Percentiles rank a stretch among this genome's conserved stretches.
Evolutionary conservation across 92 coral and sea anemone genomes (phyloP).

Genomic region (Zoanthus gigantus): DNA sequence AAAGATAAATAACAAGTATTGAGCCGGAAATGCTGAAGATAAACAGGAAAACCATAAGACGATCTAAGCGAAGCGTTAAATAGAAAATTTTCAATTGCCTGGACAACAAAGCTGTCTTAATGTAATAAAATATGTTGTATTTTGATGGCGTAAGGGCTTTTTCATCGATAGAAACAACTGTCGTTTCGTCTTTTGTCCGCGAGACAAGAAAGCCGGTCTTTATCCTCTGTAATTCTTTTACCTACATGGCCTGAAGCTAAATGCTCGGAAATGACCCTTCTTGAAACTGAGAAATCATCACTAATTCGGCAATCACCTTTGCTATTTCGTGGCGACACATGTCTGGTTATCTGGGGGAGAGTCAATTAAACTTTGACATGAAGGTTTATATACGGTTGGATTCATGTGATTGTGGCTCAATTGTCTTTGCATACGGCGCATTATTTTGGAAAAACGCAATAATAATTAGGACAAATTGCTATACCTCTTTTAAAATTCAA

Average conservation of each 20-base stretch:
- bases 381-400: neutral
- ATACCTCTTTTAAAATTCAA: neutral
- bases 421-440: conserved; percentile 5
- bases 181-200: neutral
- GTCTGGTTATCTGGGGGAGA: conserved; percentile 27
- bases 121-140: neutral
- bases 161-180: neutral
- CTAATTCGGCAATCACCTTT: conserved; percentile 6
- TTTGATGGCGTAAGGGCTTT: neutral
- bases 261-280: neutral
- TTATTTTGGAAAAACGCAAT: neutral
- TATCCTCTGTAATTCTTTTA: neutral
- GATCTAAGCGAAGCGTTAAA: neutral
- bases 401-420: neutral
- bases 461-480: neutral
- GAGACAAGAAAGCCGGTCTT: conserved; percentile 16
- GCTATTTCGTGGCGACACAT: conserved; percentile 41
- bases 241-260: conserved; percentile 1
- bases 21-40: conserved; percentile 28
- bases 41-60: neutral
- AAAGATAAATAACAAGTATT: neutral
- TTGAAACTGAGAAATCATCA: neutral
- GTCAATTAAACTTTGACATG: neutral
- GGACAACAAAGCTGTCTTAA: neutral
- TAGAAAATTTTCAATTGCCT: neutral